These are phyloP conservation scores for Xestoiulus laeticollis DNA, from an alignment of 2,888 invertebrate genomes.

Conservation along the genomic window DNA sequence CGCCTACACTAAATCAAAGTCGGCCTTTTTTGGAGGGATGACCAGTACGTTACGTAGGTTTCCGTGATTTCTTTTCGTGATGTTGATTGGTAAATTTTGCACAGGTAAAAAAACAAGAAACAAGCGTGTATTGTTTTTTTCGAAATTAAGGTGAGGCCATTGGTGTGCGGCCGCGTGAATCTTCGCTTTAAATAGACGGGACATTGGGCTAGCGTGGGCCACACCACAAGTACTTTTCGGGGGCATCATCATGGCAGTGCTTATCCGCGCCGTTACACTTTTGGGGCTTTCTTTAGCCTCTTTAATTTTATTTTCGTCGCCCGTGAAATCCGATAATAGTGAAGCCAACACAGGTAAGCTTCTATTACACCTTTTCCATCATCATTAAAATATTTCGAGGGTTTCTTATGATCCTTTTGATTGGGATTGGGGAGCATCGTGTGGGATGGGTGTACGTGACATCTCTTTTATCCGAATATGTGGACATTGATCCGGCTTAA, in stretches of 20 bases:
- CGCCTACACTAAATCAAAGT: background rate
- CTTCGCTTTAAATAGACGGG: background rate
- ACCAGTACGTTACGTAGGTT: background rate
- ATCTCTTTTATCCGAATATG: background rate
- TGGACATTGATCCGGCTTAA: constrained; percentile 24
- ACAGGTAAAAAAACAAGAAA: background rate
- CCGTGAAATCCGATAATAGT: background rate
- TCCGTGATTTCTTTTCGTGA: background rate
- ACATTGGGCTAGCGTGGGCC: background rate
- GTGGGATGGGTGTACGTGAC: constrained; percentile 14
- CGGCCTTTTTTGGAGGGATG: background rate
- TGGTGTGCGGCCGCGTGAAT: constrained; percentile 28
- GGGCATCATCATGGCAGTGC: background rate
- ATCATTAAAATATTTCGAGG: background rate
- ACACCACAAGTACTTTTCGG: background rate
- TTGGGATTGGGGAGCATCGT: background rate
- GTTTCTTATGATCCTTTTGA: background rate
- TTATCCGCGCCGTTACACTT: background rate
- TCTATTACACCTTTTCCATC: background rate
- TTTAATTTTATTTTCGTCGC: background rate
- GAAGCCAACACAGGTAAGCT: constrained; percentile 11
- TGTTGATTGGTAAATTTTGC: background rate
- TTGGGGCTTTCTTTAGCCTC: background rate
- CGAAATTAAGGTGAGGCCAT: constrained; percentile 8
- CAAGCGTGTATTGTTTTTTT: background rate